Base-by-base conservation (phyloP, 2,113 vertebrate species). In the Porphyrio hochstetteri region DNA sequence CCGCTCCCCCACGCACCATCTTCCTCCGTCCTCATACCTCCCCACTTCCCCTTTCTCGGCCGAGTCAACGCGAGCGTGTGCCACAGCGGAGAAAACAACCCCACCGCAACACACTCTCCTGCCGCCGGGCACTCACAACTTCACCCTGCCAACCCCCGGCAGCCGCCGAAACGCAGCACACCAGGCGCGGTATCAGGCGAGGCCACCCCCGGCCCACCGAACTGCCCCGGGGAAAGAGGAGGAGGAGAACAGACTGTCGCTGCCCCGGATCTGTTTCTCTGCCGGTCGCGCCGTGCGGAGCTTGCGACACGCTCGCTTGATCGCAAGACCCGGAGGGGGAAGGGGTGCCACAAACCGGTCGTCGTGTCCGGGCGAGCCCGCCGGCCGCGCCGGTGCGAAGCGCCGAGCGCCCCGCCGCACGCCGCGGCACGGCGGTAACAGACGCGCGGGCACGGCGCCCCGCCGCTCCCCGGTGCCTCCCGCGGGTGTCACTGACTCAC, bases 401-500 rank as follows among this genome's bases (percentile, higher is more conserved):
- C 17, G 71, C 17, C 50, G 20, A 38, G 27, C 28, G 20, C 42
- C 14, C 44, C 52, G 16, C n/a, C 14, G 28, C 33, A 38, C 40
- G 25, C 8, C 57, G 8, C 57, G 17, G 50, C 50, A 25, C 74
- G 14, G 65, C n/a, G 23, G 57, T n/a, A 48, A 6, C 40, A 11
- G 25, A n/a, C 15, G 42, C 19, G 28, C 53, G 53, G 33, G 70
- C 64, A 55, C 16, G 11, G 63, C 31, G 38, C 46, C 44, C n/a
- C 53, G 18, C 36, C 40, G 31, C 91, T 38, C 21, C 16, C 50
- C 50, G 23, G 64, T 23, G 25, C 91, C 92, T 93, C 72, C 90
- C 74, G 82, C 56, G 57, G 35, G 53, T 57, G 91, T 85, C 74
- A 91, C 85, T 81, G 93, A 90, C 93, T 94, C 94, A 92, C 86